Evolutionary conservation across 2,888 invertebrate species (phyloP).

Genomic region (Mycalesis mineus): DNA sequence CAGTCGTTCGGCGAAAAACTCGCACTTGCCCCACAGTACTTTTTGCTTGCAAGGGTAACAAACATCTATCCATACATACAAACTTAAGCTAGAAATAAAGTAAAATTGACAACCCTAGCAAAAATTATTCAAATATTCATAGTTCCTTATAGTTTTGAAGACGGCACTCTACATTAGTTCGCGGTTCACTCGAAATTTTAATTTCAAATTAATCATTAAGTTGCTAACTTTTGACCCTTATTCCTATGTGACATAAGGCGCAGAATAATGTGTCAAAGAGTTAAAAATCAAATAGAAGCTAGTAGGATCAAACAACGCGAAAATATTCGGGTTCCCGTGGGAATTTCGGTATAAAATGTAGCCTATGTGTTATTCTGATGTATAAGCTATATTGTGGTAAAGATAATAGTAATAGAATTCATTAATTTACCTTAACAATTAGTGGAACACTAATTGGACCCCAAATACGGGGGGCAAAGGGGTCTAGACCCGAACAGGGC

Average conservation of each 20-base stretch:
- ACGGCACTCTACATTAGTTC: slow-evolving; percentile 10
- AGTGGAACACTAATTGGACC: slow-evolving; percentile 50
- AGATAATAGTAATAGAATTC: no score
- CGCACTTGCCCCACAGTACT: no score
- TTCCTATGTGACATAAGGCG: background rate
- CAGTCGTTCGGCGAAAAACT: no score
- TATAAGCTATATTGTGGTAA: no score
- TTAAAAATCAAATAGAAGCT: slow-evolving; percentile 16
- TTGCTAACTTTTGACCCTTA: slow-evolving; percentile 8
- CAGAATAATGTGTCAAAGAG: slow-evolving; percentile 3
- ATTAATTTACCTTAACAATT: slow-evolving; percentile 45
- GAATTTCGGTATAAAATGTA: no score
- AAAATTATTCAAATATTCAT: slow-evolving; percentile 4
- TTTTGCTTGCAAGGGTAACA: no score
- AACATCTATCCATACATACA: no score
- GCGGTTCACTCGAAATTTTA: slow-evolving; percentile 11
- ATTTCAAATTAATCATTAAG: slow-evolving; percentile 16
- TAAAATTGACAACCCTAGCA: slow-evolving; percentile 1
- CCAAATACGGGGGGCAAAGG: slow-evolving; percentile 36
- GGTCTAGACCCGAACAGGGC: slow-evolving; percentile 14
- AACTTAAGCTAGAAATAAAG: background rate
- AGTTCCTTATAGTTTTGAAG: slow-evolving; percentile 11
- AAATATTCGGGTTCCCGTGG: slow-evolving; percentile 28
- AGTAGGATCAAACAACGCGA: slow-evolving; percentile 40
- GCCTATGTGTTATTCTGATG: no score